Percentiles rank a stretch among this genome's conserved stretches.
phyloP scores from a whole-genome alignment of 2,797 vertebrate species.

The Cuculus canorus region DNA sequence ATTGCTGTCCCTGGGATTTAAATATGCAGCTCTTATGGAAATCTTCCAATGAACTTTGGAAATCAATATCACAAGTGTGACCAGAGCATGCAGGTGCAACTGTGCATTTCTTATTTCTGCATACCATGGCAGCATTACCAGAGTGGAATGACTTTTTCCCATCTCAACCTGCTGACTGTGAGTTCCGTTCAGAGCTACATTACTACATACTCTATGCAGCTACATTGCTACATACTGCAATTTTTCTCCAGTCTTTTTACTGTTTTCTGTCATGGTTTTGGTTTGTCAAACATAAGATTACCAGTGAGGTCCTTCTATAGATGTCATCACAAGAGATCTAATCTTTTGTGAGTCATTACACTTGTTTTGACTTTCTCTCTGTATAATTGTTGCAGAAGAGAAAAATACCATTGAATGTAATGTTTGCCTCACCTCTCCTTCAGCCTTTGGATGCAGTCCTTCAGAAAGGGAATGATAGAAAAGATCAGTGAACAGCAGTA shows the following conservation, averaged over 20 bases:
- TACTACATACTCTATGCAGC: background rate
- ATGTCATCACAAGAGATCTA: background rate
- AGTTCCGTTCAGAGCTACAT: background rate
- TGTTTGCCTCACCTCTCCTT: background rate
- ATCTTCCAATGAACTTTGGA: background rate
- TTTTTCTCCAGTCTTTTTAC: background rate
- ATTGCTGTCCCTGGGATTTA: background rate
- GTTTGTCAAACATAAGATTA: background rate
- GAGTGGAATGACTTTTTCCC: background rate
- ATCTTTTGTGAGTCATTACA: conserved; percentile 26
- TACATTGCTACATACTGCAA: background rate
- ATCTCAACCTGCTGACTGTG: background rate
- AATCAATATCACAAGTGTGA: background rate
- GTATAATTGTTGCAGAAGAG: background rate
- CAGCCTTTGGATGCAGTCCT: background rate
- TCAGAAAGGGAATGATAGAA: background rate
- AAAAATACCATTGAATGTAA: background rate
- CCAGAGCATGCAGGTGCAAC: background rate
- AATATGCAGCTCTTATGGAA: background rate
- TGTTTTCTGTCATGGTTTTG: background rate
- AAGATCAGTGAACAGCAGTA: background rate
- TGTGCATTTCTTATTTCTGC: background rate
- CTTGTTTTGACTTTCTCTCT: conserved; percentile 25
- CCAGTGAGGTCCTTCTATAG: background rate
- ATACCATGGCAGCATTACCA: background rate